Evolutionary conservation across 2,113 vertebrate species (phyloP), one percentile per base, ranked within the genome.

Genomic region (Cryptomyrus ogoouensis): DNA sequence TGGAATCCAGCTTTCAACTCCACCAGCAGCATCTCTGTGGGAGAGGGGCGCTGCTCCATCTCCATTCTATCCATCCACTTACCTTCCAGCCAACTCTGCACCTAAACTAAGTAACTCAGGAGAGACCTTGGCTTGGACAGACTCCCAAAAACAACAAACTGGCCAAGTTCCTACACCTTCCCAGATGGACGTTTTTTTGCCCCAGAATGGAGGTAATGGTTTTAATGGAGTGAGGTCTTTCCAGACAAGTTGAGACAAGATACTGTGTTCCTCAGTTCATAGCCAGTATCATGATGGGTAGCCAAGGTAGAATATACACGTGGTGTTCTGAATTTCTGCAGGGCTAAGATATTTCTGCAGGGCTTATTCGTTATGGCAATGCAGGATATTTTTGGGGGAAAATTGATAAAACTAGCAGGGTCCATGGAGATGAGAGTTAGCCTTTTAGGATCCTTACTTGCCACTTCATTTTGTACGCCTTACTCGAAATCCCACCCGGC

Each of bases 401-500:
- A 21, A n/a, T 24, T 44, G 56, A 53, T 35, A 19, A 53, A 35
- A 50, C 27, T 35, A 83, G 49, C 21, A 46, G 5, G 0, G 49
- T 5, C 19, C 44, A 21, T 58, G 74, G 42, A 89, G 47, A 92
- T 46, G 42, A 91, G 87, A 90, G 91, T 93, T 91, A 90, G 92
- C 88, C 89, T 94, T 93, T 93, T 93, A 95, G 92, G 93, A 93
- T 83, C 89, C 66, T 88, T 58, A 88, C 88, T 90, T 91, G 83
- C 90, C 83, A 27, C 24, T 9, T 52, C 86, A 90, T 94, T 94
- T 93, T 91, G 89, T 92, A 91, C 84, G 90, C 93, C 94, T 94
- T 92, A 93, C 94, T 94, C 94, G 93, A 91, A 95, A 92, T 92
- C 94, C 91, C 94, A 93, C 93, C 92, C 92, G 94, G 92, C 91